Evolutionary conservation across 2,888 invertebrate genomes (phyloP).

Genomic region (Bruchidius siliquastri): DNA sequence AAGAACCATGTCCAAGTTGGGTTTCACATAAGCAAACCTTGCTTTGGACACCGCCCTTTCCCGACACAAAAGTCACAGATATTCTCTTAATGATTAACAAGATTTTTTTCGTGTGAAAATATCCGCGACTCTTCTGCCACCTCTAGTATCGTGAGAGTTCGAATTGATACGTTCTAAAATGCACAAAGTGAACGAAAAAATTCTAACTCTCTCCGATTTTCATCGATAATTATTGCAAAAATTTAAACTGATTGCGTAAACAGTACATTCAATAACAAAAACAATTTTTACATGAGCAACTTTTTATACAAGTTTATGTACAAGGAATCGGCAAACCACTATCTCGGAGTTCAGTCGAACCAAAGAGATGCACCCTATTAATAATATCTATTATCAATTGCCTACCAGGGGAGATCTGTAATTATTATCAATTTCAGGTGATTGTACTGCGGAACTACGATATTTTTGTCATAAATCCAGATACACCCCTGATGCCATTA

Average conservation of each 20-base stretch:
- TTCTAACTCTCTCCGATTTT: constrained; percentile 15
- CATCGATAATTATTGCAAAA: constrained; percentile 33
- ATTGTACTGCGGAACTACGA: neutral
- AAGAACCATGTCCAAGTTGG: neutral
- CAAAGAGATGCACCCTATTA: neutral
- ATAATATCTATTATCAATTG: neutral
- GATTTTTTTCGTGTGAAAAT: neutral
- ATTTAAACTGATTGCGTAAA: constrained; percentile 34
- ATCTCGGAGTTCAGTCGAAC: constrained; percentile 24
- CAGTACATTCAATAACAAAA: constrained; percentile 44
- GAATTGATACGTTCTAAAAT: constrained; percentile 14
- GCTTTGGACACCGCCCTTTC: neutral
- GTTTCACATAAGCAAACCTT: neutral
- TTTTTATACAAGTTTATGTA: constrained; percentile 44
- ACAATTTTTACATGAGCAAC: constrained; percentile 49
- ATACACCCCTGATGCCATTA: too few relatives aligned
- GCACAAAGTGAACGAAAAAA: constrained; percentile 12
- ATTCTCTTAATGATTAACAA: neutral
- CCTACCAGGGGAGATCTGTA: neutral
- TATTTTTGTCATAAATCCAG: neutral
- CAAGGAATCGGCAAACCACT: constrained; percentile 34
- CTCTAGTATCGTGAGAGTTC: constrained; percentile 2
- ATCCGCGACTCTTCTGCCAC: neutral
- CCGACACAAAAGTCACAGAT: neutral
- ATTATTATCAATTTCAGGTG: neutral